Conservation (phyloP, 2,888 invertebrate genomes). For the Ochropleura plecta region DNA sequence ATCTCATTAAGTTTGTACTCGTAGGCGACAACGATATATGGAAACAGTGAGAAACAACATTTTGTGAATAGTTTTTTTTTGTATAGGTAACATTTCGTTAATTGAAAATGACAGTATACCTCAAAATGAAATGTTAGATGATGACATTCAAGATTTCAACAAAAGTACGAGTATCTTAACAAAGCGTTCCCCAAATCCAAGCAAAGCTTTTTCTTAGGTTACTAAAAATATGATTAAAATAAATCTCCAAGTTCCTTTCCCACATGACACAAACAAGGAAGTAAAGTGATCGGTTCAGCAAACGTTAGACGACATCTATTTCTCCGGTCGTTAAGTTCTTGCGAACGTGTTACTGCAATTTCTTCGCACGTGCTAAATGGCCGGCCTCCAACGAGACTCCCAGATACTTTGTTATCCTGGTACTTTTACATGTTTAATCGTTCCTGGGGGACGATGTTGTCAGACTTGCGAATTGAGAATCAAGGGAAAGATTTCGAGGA, state of each 20-base stretch:
- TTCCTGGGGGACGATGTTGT: conserved; percentile 77
- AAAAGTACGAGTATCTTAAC: background rate
- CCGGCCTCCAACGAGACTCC: conserved; percentile 80
- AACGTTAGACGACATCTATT: conserved; percentile 69
- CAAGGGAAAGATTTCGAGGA: conserved; percentile 56
- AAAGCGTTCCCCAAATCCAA: no score
- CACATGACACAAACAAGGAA: conserved; percentile 50
- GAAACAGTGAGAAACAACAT: background rate
- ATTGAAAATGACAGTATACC: background rate
- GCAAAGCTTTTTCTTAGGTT: background rate
- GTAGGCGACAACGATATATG: conserved; percentile 34
- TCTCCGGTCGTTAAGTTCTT: conserved; percentile 83
- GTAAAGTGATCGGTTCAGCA: conserved; percentile 63
- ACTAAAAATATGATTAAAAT: background rate
- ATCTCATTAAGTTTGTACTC: conserved; percentile 53
- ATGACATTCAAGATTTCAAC: background rate
- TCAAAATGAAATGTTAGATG: background rate
- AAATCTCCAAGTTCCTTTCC: conserved; percentile 2
- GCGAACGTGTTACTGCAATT: conserved; percentile 85
- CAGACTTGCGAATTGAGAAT: conserved; percentile 65
- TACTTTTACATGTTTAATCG: conserved; percentile 90
- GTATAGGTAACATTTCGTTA: no score
- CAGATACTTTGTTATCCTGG: conserved; percentile 87
- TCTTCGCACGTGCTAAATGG: conserved; percentile 88
- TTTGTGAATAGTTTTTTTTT: background rate